A percentile compares a stretch with the other conserved stretches of the same genome.
These are phyloP conservation scores for Tetramorium bicarinatum DNA, from an alignment of 2,888 invertebrate species.

Conservation along the genomic window DNA sequence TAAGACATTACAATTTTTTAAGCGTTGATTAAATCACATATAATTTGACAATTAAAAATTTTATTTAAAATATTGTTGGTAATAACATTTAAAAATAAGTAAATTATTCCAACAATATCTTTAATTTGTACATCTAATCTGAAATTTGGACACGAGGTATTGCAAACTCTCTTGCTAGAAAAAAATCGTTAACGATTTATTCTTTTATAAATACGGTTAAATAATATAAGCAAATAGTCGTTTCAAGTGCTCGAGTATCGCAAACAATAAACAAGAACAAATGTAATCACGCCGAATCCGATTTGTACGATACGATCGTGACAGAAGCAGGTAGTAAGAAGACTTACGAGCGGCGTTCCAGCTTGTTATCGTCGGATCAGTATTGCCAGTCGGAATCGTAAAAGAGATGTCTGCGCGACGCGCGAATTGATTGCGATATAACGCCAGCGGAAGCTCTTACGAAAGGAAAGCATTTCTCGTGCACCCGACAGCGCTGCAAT, in stretches of 20 bases:
- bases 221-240: neutral
- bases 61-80: constrained; percentile 2
- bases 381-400: constrained; percentile 32
- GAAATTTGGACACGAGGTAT: neutral
- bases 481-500: constrained; percentile 2
- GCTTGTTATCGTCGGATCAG: constrained; percentile 50
- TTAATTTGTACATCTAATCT: neutral
- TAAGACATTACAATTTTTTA: neutral
- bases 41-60: neutral
- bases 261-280: constrained; percentile 27
- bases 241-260: neutral
- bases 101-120: neutral
- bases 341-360: constrained; percentile 28
- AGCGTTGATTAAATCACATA: neutral
- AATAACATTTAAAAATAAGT: neutral
- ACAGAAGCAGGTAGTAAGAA: constrained; percentile 42
- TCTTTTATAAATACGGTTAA: neutral
- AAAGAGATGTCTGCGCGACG: constrained; percentile 44
- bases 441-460: constrained; percentile 28
- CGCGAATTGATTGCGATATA: constrained; percentile 47
- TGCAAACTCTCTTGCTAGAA: neutral
- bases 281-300: constrained; percentile 42
- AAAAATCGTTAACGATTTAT: neutral
- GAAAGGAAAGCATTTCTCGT: constrained; percentile 18
- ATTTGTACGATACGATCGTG: constrained; percentile 38